Evolutionary conservation across 1,140 invertebrate genomes (phyloP).

Genomic region (Pteromalus puparum): DNA sequence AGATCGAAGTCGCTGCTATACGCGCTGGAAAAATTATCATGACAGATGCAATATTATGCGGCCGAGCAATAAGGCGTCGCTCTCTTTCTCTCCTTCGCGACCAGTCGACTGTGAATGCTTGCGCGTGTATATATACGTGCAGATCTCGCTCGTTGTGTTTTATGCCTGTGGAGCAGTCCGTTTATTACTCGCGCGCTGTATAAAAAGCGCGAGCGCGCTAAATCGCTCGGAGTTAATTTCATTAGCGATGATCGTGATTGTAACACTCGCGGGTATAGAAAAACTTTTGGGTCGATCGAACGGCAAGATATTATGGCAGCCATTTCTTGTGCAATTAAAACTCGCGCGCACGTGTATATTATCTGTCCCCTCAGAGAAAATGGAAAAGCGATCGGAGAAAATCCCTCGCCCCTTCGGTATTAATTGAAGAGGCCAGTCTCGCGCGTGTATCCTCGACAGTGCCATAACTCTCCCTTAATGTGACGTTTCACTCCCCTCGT

Average conservation of each 20-base stretch:
- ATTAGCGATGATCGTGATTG: slow-evolving; percentile 34
- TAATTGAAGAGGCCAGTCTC: slow-evolving; percentile 69
- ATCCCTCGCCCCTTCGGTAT: slow-evolving; percentile 57
- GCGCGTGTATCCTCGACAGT: slow-evolving; percentile 58
- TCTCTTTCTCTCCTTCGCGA: slow-evolving; percentile 11
- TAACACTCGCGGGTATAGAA: background rate
- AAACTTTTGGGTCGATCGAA: background rate
- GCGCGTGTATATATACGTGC: background rate
- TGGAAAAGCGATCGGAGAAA: slow-evolving; percentile 49
- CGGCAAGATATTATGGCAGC: background rate
- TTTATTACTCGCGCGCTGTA: background rate
- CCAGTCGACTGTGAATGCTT: slow-evolving; percentile 24
- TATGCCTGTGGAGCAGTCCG: background rate
- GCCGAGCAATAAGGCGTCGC: slow-evolving; percentile 35
- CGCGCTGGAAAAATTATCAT: slow-evolving; percentile 49
- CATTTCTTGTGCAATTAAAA: background rate
- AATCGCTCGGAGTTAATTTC: slow-evolving; percentile 3
- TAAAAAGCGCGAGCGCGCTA: background rate
- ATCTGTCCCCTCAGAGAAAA: background rate
- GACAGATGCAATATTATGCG: slow-evolving; percentile 48
- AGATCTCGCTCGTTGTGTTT: background rate
- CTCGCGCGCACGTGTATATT: background rate
- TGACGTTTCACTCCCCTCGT: slow-evolving; percentile 63
- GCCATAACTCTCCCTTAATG: slow-evolving; percentile 73
- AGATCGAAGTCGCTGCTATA: background rate